Evolutionary conservation across 2,113 vertebrate genomes (phyloP).

Genomic region (Istiophorus platypterus): DNA sequence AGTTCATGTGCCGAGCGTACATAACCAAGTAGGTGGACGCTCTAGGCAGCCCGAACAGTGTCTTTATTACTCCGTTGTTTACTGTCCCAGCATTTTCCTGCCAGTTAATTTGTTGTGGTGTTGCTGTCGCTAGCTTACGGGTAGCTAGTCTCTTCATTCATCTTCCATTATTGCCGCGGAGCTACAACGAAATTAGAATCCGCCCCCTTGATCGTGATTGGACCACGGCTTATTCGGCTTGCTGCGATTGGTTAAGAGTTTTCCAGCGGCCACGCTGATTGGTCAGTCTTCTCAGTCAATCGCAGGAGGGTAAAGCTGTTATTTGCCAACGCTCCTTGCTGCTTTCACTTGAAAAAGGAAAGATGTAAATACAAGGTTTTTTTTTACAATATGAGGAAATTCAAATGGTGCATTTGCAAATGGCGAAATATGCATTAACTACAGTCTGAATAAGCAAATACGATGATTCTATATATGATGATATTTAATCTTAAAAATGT

Average conservation of each 20-base stretch:
- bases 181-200: neutral
- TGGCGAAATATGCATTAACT: neutral
- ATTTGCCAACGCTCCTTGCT: constrained; percentile 32
- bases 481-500: neutral
- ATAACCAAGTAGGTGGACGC: neutral
- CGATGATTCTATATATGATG: neutral
- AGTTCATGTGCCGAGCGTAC: neutral
- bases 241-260: constrained; percentile 42
- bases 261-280: constrained; percentile 16
- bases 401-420: too few species aligned
- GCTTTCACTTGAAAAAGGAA: constrained; percentile 15
- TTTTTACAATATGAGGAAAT: too few species aligned
- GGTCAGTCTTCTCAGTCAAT: neutral
- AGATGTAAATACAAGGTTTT: neutral
- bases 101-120: neutral
- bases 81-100: neutral
- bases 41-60: too few species aligned
- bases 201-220: constrained; percentile 50
- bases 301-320: fast-evolving
- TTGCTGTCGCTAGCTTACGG: neutral
- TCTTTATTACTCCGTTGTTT: neutral
- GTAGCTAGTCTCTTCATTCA: constrained; percentile 35
- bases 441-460: neutral
- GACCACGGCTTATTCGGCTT: neutral
- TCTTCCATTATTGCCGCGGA: constrained; percentile 1